Evolutionary conservation across 2,113 vertebrate species (phyloP), one percentile per base, ranked within the genome.

Genomic region (Rhinopomastus cyanomelas): DNA sequence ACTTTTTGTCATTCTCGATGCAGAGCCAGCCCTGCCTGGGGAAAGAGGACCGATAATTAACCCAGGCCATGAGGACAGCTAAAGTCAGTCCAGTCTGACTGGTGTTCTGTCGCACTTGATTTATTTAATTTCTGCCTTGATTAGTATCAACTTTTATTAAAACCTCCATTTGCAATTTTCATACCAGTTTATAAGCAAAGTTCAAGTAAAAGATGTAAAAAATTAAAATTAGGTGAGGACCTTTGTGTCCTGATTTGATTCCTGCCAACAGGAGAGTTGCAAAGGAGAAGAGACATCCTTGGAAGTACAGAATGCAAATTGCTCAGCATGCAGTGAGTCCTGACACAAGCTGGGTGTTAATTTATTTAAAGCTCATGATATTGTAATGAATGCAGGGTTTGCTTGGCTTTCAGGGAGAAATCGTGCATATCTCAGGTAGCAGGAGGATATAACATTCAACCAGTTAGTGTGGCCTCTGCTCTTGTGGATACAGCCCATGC

Each of bases 291-390:
- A 67, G 91, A 57, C 52, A 81, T 59, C 60, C 44, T 1, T 83
- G 86, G 76, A 86, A 83, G 23, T 29, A 81, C 3, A 5, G 83
- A 93, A 94, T 96, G 86, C 92, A 95, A 89, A 94, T 89, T 29
- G 62, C 88, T 78, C 80, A 42, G 82, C 90, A 23, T 0, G 9
- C 42, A 71, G 48, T 14, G 11, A 85, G 78, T 81, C 92, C 88
- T 85, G 71, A 72, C 88, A 92, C 78, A 93, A 81, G 71, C 88
- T 76, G 71, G 67, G 71, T 95, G 71, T 60, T 93, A 93, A 93
- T 95, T 94, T 96, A 88, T 79, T 95, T 95, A 91, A 93, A 81
- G 42, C 86, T 88, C 34, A 59, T 81, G 74, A 72, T 90, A 73
- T 8, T 73, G 74, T 85, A 88, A 90, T 74, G 83, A 87, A 92